These are phyloP conservation scores for Parapristionchus giblindavisi DNA, from an alignment of 2,888 invertebrate genomes.

Conservation along the genomic window DNA sequence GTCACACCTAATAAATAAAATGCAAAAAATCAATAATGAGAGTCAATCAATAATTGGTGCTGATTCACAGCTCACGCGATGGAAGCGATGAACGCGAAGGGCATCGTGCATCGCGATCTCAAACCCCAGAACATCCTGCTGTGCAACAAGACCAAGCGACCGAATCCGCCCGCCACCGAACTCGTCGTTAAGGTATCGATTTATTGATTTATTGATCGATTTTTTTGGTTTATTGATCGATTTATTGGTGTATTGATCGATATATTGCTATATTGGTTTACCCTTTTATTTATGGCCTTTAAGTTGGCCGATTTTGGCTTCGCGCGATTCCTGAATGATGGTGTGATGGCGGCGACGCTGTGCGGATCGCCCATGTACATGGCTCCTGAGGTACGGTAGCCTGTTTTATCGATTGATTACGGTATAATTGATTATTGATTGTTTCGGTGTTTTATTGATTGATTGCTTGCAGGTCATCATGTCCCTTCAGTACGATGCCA, in stretches of 20 bases:
- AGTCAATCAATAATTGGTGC: not conserved
- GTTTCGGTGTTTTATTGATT: not conserved
- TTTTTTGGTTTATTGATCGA: not conserved
- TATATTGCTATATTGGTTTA: not conserved
- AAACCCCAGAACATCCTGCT: conserved; percentile 99
- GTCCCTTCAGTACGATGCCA: conserved; percentile 97
- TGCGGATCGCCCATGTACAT: conserved; percentile 99
- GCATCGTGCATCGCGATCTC: conserved; percentile 96
- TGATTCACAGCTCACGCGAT: conserved; percentile 85
- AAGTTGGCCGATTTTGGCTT: conserved; percentile 96
- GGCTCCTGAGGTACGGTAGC: conserved; percentile 76
- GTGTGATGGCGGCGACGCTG: conserved; percentile 98
- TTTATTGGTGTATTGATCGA: not conserved
- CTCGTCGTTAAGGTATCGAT: conserved; percentile 79
- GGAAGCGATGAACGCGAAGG: conserved; percentile 94
- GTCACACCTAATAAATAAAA: not conserved
- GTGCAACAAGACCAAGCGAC: conserved; percentile 74
- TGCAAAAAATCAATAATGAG: not conserved
- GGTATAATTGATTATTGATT: not conserved
- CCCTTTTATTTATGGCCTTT: not conserved
- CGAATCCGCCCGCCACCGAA: conserved; percentile 81
- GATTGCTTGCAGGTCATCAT: conserved; percentile 81
- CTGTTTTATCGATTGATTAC: not conserved
- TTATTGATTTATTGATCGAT: not conserved
- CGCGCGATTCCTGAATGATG: conserved; percentile 95